phyloP scores from a whole-genome alignment of 2,113 vertebrate species.

The Oryctolagus cuniculus region mOryCun1.1 NC_091449.1:21210501-21211000 shows the following conservation, averaged over 20 bases:
- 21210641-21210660: not conserved
- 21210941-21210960: not conserved
- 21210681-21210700: not conserved
- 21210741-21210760: no score
- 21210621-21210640: not conserved
- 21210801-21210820: no score
- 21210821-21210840: rapidly evolving
- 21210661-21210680: rapidly evolving
- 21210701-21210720: no score
- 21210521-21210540: not conserved
- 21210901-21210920: not conserved
- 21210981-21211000: not conserved
- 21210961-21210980: not conserved
- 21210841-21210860: rapidly evolving
- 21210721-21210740: no score
- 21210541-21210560: not conserved
- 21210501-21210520: not conserved
- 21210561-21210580: not conserved
- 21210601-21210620: not conserved
- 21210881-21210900: not conserved
- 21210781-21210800: no score
- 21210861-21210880: not conserved
- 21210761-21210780: no score
- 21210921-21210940: not conserved
- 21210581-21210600: not conserved